Base-by-base conservation (phyloP, 2,888 invertebrate genomes). In the Bruchidius siliquastri region DNA sequence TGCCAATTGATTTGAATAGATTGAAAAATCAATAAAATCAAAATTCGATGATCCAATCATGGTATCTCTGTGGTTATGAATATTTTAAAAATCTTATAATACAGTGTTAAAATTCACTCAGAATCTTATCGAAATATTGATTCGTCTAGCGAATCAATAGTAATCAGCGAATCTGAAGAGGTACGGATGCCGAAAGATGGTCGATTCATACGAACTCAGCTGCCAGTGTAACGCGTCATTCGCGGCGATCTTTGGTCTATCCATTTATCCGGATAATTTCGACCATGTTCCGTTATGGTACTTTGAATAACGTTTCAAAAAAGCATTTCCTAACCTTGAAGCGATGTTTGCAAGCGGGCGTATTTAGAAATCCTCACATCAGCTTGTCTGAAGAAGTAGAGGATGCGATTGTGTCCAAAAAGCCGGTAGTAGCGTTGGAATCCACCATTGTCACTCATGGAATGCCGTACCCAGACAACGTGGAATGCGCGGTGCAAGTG, bases 381-480 rank as follows among this genome's bases (percentile, higher is more conserved):
- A 72, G 76, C 30, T 68, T 78, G 8, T 90, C 90, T 73, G 89
- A 91, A 49, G 91, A 93, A 83, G 92, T 97, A 72, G 84, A 84
- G 73, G 83, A 87, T 72, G 96, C 95, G 8, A 86, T 95, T 78
- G 85, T 87, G 72, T 86, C 88, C 70, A 87, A 88, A 30, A 87
- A 89, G 78, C 94, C 98, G 10, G 90, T 99, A 75, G 97, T 99
- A 21, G 98, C 98, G 0, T 88, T 99, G 79, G 99, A 99, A 88
- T 97, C 98, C 8, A 97, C 99, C 0, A 97, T 99, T 77, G 96
- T 99, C 76, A 98, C 98, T 0, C 99, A 99, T 87, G 99, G 99
- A 68, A 96, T 99, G 95, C 98, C 98, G 0, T 94, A 91, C 87
- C 99, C 99, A 0, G 88, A 93, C 72, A 99, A 99, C 87, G 87